Base-by-base conservation (phyloP, 1,140 invertebrate genomes). In the Cyclargus thomasi region DNA sequence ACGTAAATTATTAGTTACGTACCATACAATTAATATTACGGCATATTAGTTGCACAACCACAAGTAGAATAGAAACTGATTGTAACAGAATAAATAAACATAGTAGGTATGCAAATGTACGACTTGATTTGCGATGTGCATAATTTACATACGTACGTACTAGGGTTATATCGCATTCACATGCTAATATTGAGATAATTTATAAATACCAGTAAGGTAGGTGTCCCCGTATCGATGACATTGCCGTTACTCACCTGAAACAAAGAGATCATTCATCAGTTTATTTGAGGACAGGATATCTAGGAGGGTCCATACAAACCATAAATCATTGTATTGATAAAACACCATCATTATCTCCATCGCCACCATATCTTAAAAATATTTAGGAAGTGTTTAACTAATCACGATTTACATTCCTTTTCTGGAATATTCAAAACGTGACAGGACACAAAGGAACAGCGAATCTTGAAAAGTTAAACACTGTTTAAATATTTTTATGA, bases 221-320 rank as follows among this genome's bases (percentile, higher is more conserved):
- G 84, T 78, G 87, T 88, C 83, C 87, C 87, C 75, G 87, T 87
- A 73, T 90, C 87, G 87, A 90, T 83, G 85, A 90, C 87, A 90
- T 90, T 90, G 85, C 87, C 87, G 86, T 90, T 90, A 90, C 87
- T 90, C 86, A 90, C 87, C 87, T 90, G 85, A 71, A 88, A 86
- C 65, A 74, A 82, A 79, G 35, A 67, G 77, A 79, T 72, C 17
- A 62, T 47, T 47, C n/a, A 47, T 47, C 39, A 47, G 39, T 47
- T 2, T 47, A 16, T 47, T 14, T 16, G 39, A 47, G 39, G 4
- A 47, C 39, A 47, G 39, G 39, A 47, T 16, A 16, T 47, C 14
- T 11, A 47, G 10, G 14, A 47, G 39, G 39, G 39, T 16, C 11
- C 39, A 47, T 2, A 3, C 14, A 47, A 0, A 8, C 1, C 3